phyloP scores from a whole-genome alignment of 92 coral and sea anemone genomes.

The Desmophyllum pertusum region DNA sequence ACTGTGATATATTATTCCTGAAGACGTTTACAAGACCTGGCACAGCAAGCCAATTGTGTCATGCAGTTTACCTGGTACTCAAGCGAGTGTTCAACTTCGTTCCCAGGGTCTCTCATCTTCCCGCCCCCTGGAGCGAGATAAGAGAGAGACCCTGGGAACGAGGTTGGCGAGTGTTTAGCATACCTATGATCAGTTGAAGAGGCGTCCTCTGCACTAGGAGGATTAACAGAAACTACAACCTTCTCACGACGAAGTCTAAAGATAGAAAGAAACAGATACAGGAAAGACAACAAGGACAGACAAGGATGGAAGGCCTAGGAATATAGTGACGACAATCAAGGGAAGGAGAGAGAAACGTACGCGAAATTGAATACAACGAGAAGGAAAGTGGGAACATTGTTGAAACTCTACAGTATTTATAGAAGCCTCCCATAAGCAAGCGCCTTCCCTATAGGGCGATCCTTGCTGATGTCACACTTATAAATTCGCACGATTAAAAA shows the following conservation, averaged over 20 bases:
- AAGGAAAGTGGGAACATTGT: background rate
- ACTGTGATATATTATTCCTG: too few species aligned
- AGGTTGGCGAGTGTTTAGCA: constrained; percentile 21
- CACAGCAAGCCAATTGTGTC: background rate
- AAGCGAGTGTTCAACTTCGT: too few species aligned
- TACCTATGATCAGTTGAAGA: constrained; percentile 77
- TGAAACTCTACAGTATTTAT: background rate
- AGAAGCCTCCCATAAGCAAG: background rate
- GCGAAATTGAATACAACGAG: background rate
- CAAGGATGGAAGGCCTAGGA: background rate
- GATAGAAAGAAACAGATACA: constrained; percentile 41
- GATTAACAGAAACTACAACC: constrained; percentile 70
- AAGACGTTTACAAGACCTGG: background rate
- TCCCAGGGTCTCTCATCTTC: too few species aligned
- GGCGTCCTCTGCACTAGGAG: constrained; percentile 57
- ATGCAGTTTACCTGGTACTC: background rate
- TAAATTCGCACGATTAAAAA: too few species aligned
- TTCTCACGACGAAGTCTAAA: constrained; percentile 72
- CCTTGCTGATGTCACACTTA: too few species aligned
- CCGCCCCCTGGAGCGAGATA: too few species aligned
- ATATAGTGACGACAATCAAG: too few species aligned
- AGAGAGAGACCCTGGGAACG: too few species aligned
- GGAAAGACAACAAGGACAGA: constrained; percentile 28
- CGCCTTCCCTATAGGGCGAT: too few species aligned
- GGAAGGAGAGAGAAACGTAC: background rate